These are phyloP conservation scores for Chrysomela aeneicollis DNA, from an alignment of 2,888 invertebrate species.

Conservation along the genomic window DNA sequence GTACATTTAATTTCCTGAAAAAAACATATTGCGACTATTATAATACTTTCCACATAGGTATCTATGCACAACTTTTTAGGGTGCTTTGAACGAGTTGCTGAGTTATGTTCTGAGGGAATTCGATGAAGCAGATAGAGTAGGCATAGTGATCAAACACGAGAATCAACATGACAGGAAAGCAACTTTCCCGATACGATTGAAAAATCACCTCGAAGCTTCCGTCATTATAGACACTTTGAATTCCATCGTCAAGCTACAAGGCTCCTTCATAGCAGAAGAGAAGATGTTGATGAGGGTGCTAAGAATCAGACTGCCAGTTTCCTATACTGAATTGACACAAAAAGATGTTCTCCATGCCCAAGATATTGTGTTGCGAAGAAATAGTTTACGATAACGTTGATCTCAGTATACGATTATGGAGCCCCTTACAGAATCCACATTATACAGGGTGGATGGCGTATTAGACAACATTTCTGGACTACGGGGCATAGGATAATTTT, in stretches of 20 bases:
- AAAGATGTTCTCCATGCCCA: slow-evolving; percentile 10
- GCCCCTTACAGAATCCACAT: too few relatives aligned
- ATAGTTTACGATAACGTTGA: too few relatives aligned
- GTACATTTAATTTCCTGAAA: too few relatives aligned
- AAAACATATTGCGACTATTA: too few relatives aligned
- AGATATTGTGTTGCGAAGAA: too few relatives aligned
- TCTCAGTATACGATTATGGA: too few relatives aligned
- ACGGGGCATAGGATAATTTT: too few relatives aligned
- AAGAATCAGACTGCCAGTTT: slow-evolving; percentile 29
- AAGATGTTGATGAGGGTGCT: slow-evolving; percentile 33
- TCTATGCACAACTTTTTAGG: slow-evolving; percentile 20
- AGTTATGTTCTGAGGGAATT: slow-evolving; percentile 33
- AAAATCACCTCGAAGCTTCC: slow-evolving; percentile 22
- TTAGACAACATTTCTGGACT: too few relatives aligned
- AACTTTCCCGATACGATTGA: slow-evolving; percentile 31
- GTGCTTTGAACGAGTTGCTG: slow-evolving; percentile 30
- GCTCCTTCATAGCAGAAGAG: slow-evolving; percentile 26
- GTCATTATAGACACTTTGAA: slow-evolving; percentile 30
- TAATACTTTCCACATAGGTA: too few relatives aligned
- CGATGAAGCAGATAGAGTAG: slow-evolving; percentile 32
- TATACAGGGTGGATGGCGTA: too few relatives aligned
- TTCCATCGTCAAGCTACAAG: slow-evolving; percentile 21
- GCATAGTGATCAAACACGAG: slow-evolving; percentile 36
- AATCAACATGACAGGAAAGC: slow-evolving; percentile 21
- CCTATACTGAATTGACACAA: slow-evolving; percentile 21